These are phyloP conservation scores for Agriopis leucophaearia DNA, from an alignment of 2,888 invertebrate species.

Conservation along the genomic window DNA sequence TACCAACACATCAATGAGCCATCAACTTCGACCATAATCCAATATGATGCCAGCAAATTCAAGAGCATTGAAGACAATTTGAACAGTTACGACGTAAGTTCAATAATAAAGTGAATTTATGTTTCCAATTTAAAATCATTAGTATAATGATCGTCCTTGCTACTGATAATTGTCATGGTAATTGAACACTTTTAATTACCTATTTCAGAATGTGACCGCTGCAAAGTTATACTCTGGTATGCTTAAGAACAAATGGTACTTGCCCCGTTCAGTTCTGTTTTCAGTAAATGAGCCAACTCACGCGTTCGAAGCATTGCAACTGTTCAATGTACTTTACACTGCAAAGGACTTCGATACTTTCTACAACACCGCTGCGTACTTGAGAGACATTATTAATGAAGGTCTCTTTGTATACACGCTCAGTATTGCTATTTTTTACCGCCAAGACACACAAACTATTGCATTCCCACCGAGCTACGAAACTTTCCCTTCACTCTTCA, in stretches of 20 bases:
- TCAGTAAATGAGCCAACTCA: constrained; percentile 84
- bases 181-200: no score
- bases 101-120: no score
- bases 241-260: constrained; percentile 80
- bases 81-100: constrained; percentile 51
- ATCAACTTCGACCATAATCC: constrained; percentile 69
- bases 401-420: constrained; percentile 89
- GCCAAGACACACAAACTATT: constrained; percentile 88
- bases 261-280: constrained; percentile 87
- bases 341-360: constrained; percentile 91
- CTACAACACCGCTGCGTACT: constrained; percentile 89
- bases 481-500: constrained; percentile 90
- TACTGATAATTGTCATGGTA: no score
- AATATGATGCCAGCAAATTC: constrained; percentile 76
- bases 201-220: constrained; percentile 54
- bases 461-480: constrained; percentile 90
- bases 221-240: constrained; percentile 85
- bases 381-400: constrained; percentile 89
- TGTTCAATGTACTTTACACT: constrained; percentile 89
- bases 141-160: no score
- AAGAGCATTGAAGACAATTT: constrained; percentile 79
- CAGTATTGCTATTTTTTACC: constrained; percentile 88
- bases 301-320: constrained; percentile 86
- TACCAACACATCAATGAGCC: constrained; percentile 87
- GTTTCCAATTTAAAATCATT: no score